Evolutionary conservation across 2,113 vertebrate genomes (phyloP).

Genomic region (Callorhinus ursinus): DNA sequence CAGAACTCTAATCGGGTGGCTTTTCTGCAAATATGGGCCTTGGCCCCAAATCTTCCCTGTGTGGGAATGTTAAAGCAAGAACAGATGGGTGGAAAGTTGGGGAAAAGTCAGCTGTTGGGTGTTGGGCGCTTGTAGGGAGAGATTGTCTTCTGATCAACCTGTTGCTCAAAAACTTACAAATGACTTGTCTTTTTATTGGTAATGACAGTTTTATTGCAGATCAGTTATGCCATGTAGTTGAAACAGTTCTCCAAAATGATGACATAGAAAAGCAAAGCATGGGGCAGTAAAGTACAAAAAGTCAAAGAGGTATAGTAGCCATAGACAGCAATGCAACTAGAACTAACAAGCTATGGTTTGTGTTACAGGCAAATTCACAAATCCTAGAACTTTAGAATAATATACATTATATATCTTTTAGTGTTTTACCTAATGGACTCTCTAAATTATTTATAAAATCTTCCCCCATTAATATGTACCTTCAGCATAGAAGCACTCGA

Average conservation of each 20-base stretch:
- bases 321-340: not conserved
- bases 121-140: not conserved
- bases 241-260: not conserved
- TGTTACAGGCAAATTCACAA: slow-evolving; percentile 3
- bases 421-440: not conserved
- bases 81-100: not conserved
- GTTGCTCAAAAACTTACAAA: not conserved
- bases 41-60: not conserved
- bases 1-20: not conserved
- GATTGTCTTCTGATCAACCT: not conserved
- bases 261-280: not conserved
- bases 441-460: slow-evolving; percentile 17
- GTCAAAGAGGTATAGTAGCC: not conserved
- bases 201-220: not conserved
- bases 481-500: not conserved
- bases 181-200: not conserved
- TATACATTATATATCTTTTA: not conserved
- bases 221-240: not conserved
- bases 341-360: not conserved
- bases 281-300: not conserved
- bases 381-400: not conserved
- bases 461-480: not conserved
- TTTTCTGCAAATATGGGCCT: not conserved
- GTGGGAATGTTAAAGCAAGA: not conserved
- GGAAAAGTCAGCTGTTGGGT: not conserved